These are phyloP conservation scores for Onychomys torridus DNA, from an alignment of 2,797 vertebrate genomes.

Conservation along the genomic window DNA sequence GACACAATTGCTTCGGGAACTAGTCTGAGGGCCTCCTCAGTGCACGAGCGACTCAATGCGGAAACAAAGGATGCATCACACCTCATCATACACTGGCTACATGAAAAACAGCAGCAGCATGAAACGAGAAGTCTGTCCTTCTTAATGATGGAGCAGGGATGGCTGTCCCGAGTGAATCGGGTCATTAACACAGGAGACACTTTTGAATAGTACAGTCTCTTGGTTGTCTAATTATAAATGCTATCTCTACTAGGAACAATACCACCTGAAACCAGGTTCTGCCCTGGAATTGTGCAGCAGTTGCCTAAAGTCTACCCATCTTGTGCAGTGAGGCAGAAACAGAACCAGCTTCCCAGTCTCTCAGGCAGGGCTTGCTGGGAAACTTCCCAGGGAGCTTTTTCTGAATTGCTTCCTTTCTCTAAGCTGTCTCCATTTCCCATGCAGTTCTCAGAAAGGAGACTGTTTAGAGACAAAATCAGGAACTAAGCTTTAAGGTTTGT, in stretches of 20 bases:
- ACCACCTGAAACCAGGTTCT: background rate
- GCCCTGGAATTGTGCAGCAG: background rate
- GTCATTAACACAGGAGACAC: background rate
- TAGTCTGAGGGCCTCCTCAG: background rate
- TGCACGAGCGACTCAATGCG: constrained; percentile 5
- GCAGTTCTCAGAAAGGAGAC: background rate
- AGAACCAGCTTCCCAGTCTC: background rate
- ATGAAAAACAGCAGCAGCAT: constrained; percentile 40
- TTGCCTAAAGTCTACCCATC: background rate
- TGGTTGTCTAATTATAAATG: background rate
- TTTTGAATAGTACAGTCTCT: background rate
- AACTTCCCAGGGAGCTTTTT: constrained; percentile 22
- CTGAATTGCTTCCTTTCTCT: background rate
- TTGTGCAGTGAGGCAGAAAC: constrained; percentile 9
- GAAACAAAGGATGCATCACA: background rate
- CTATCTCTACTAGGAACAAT: constrained; percentile 4
- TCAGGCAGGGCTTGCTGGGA: background rate
- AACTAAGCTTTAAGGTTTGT: background rate
- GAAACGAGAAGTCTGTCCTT: background rate
- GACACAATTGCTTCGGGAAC: background rate
- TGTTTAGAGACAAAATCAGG: background rate
- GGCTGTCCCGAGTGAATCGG: background rate
- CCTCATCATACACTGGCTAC: background rate
- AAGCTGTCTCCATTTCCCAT: background rate
- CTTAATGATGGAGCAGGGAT: background rate